Conservation (phyloP, 2,888 invertebrate species). For the Philereme vetulata region DNA sequence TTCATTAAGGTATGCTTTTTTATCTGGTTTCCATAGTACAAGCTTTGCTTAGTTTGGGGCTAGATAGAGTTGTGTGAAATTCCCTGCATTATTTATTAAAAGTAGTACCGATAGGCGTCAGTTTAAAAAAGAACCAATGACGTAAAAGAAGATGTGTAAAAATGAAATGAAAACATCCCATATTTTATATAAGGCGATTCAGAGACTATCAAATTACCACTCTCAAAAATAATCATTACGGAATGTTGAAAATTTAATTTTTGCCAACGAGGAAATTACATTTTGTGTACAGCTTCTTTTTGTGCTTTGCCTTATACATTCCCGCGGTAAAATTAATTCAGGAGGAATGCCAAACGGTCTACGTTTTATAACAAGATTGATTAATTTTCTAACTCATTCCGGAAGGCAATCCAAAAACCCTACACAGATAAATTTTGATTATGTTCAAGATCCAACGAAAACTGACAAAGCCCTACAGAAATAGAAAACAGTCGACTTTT, state of each 20-base stretch:
- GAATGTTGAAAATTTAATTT: not conserved
- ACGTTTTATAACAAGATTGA: not conserved
- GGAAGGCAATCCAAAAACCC: no score
- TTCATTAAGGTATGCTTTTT: no score
- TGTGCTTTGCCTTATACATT: not conserved
- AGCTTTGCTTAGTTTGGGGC: no score
- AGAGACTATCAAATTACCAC: not conserved
- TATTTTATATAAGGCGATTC: not conserved
- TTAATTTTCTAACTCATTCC: not conserved
- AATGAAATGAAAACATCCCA: not conserved
- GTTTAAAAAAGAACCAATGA: no score
- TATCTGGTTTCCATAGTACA: no score
- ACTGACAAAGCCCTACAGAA: no score
- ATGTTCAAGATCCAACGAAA: no score
- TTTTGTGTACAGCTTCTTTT: slow-evolving; percentile 5
- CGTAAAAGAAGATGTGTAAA: no score
- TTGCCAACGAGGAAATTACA: slow-evolving; percentile 7
- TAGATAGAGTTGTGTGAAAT: no score
- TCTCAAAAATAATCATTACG: not conserved
- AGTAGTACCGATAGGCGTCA: not conserved
- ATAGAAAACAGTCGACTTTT: no score
- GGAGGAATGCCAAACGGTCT: not conserved
- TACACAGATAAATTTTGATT: no score
- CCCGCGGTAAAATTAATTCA: not conserved
- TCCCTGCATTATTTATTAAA: no score